A percentile compares a stretch with the other conserved stretches of the same genome.
These are phyloP conservation scores for Cryptocheilus praepositus DNA, from an alignment of 2,888 invertebrate genomes.

Conservation along the genomic window DNA sequence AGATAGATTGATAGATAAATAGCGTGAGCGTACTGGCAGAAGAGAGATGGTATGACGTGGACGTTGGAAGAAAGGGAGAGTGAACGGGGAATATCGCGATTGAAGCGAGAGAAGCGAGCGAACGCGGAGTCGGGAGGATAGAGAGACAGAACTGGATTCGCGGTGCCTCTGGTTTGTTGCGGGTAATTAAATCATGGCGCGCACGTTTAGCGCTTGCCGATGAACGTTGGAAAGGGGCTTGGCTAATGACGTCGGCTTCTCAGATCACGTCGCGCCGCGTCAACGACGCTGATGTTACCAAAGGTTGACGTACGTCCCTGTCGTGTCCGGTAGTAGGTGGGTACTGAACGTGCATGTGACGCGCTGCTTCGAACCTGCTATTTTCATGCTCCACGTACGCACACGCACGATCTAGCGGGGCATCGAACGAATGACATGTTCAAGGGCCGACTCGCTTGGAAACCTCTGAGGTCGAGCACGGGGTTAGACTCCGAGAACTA, in stretches of 20 bases:
- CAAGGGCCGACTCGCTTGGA: too few species aligned
- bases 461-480: too few species aligned
- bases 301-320: slow-evolving; percentile 24
- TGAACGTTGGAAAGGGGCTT: slow-evolving; percentile 8
- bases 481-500: too few species aligned
- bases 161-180: slow-evolving; percentile 25
- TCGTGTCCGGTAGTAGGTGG: slow-evolving; percentile 36
- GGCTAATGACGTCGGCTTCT: slow-evolving; percentile 38
- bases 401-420: too few species aligned
- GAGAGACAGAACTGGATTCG: neutral
- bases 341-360: slow-evolving; percentile 41
- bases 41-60: slow-evolving; percentile 6
- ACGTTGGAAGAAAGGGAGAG: slow-evolving; percentile 1
- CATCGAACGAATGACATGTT: too few species aligned
- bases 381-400: slow-evolving; percentile 13
- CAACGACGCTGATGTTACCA: slow-evolving; percentile 21
- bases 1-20: slow-evolving; percentile 43
- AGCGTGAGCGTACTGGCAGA: neutral
- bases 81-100: neutral
- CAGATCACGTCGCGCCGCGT: slow-evolving; percentile 32
- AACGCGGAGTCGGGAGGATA: neutral
- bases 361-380: slow-evolving; percentile 6
- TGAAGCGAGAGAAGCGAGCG: neutral
- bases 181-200: slow-evolving; percentile 64
- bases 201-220: slow-evolving; percentile 22